Percentiles rank a stretch among this genome's conserved stretches.
Evolutionary conservation across 2,797 vertebrate genomes (phyloP).

Genomic region (Neoniphon sammara): DNA sequence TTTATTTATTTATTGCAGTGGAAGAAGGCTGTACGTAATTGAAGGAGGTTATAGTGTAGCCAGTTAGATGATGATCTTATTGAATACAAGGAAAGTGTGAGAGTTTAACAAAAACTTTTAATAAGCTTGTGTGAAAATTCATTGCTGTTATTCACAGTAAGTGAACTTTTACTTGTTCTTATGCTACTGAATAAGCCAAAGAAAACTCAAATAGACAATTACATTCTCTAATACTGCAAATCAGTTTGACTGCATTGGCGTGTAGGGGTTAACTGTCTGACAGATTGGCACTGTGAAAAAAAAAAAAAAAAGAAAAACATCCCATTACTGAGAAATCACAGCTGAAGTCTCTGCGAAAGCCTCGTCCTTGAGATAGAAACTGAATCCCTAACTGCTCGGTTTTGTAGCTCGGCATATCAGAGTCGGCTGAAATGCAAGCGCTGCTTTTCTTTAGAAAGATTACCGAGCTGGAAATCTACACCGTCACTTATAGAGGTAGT

Average conservation of each 20-base stretch:
- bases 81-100: too few relatives aligned
- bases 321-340: constrained; percentile 31
- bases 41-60: too few relatives aligned
- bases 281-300: constrained; percentile 25
- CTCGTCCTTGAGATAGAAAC: not conserved
- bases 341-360: not conserved
- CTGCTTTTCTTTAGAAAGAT: not conserved
- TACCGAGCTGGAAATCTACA: not conserved
- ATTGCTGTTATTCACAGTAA: too few relatives aligned
- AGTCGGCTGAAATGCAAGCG: constrained; percentile 1
- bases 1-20: too few relatives aligned
- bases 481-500: too few relatives aligned
- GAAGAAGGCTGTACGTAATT: too few relatives aligned
- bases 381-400: not conserved
- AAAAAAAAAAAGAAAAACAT: constrained; percentile 16
- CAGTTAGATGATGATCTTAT: too few relatives aligned
- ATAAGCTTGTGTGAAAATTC: too few relatives aligned
- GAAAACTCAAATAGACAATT: too few relatives aligned
- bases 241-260: constrained; percentile 41
- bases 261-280: constrained; percentile 37
- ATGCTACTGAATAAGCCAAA: constrained; percentile 14
- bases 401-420: not conserved
- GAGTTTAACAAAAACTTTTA: too few relatives aligned
- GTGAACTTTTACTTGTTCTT: not conserved
- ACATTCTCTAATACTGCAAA: constrained; percentile 9